Conservation (phyloP, 2,113 vertebrate species). For the Nesoenas mayeri region DNA sequence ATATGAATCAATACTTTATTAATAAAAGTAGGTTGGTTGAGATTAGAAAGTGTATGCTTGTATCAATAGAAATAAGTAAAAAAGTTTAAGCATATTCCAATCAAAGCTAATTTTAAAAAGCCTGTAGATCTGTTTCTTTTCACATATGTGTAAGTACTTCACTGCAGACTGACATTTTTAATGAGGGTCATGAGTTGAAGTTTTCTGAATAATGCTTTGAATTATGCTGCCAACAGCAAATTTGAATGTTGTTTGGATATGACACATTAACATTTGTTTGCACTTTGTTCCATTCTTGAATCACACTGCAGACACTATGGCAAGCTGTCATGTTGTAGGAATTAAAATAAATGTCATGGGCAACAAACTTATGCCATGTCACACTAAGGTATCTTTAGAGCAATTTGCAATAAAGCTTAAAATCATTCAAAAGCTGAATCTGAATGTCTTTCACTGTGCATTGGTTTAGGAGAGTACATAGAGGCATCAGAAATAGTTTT, state of each 20-base stretch:
- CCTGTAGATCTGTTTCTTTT: not conserved
- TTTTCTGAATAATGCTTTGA: not conserved
- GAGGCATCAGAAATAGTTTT: not conserved
- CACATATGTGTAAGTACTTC: not conserved
- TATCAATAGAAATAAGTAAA: not conserved
- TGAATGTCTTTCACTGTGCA: not conserved
- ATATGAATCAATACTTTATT: not conserved
- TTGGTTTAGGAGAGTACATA: not conserved
- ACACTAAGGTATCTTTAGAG: not conserved
- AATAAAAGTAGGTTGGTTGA: not conserved
- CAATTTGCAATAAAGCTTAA: conserved; percentile 10
- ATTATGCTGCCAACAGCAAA: conserved; percentile 20
- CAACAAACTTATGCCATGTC: not conserved
- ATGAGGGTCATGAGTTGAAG: not conserved
- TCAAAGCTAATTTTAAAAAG: not conserved
- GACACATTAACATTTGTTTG: conserved; percentile 28
- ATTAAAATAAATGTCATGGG: conserved; percentile 9
- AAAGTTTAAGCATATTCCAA: not conserved
- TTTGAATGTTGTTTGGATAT: conserved; percentile 31
- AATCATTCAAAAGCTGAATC: not conserved
- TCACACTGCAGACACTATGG: not conserved
- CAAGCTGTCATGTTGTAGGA: conserved; percentile 1
- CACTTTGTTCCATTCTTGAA: conserved; percentile 6
- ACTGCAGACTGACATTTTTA: not conserved
- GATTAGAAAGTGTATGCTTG: not conserved